Conservation (phyloP, 2,797 vertebrate genomes). For the Characodon lateralis region DNA sequence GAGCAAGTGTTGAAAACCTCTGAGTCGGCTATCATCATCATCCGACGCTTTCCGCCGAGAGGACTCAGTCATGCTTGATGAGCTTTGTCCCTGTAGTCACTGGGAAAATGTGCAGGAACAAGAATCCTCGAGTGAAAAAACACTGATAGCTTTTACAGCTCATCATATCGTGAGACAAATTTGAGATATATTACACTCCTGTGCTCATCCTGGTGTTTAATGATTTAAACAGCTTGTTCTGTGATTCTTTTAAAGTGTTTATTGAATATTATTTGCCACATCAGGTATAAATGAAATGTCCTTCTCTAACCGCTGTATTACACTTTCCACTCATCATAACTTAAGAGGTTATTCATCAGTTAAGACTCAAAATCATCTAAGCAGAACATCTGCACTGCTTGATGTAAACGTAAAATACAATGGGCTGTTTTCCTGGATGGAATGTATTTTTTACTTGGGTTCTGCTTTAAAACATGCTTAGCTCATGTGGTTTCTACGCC, state of each 20-base stretch:
- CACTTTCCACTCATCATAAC: slow-evolving; percentile 27
- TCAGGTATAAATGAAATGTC: slow-evolving; percentile 33
- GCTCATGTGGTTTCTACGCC: slow-evolving; percentile 78
- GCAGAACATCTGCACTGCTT: not conserved
- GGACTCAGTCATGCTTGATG: slow-evolving; percentile 58
- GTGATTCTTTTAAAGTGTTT: slow-evolving; percentile 49
- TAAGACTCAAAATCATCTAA: not conserved
- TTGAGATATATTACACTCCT: slow-evolving; percentile 54
- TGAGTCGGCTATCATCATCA: slow-evolving; percentile 74
- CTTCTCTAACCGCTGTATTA: slow-evolving; percentile 18
- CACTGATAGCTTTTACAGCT: slow-evolving; percentile 60
- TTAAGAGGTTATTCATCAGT: slow-evolving; percentile 28
- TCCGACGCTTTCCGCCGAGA: slow-evolving; percentile 56
- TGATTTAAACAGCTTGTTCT: slow-evolving; percentile 40
- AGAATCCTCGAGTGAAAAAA: slow-evolving; percentile 45
- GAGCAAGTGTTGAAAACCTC: slow-evolving; percentile 74
- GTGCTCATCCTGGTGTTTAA: slow-evolving; percentile 40
- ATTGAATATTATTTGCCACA: slow-evolving; percentile 49
- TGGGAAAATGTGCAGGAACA: slow-evolving; percentile 45
- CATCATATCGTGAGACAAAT: slow-evolving; percentile 52
- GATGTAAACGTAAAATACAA: slow-evolving; percentile 9
- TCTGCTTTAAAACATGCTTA: slow-evolving; percentile 71
- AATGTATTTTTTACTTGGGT: slow-evolving; percentile 46
- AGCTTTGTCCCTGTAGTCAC: slow-evolving; percentile 43
- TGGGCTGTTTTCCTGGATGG: slow-evolving; percentile 61